Evolutionary conservation across 30 jellyfish, hydroid and myxozoan genomes (phyloP).

Genomic region (Hydractinia symbiolongicarpus): DNA sequence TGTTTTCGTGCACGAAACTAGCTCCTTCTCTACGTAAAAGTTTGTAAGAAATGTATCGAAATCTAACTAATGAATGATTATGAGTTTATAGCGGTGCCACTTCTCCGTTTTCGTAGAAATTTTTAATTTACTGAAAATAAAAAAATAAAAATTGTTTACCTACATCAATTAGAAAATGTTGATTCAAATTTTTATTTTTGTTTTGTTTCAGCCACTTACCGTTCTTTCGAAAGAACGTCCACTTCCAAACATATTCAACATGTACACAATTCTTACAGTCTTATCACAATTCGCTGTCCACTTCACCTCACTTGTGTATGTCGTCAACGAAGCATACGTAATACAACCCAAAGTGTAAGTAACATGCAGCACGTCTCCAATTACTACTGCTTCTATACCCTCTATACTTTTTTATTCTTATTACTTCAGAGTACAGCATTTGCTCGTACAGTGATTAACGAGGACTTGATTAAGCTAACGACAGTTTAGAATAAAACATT

Average conservation of each 20-base stretch:
- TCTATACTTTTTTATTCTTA: no score
- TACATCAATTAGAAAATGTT: neutral
- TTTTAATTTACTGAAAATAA: neutral
- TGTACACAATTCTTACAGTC: constrained; percentile 85
- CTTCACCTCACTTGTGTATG: constrained; percentile 58
- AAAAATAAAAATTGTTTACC: neutral
- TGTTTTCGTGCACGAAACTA: no score
- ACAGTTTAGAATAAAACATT: no score
- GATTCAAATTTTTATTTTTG: neutral
- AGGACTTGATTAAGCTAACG: no score
- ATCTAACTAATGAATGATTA: no score
- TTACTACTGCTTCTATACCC: no score
- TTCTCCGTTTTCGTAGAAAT: neutral
- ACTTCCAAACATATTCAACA: constrained; percentile 80
- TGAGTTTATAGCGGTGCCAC: neutral
- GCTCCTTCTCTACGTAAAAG: no score
- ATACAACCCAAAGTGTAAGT: constrained; percentile 75
- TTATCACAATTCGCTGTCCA: constrained; percentile 84
- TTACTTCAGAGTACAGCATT: no score
- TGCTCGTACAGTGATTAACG: no score
- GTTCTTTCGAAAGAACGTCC: constrained; percentile 81
- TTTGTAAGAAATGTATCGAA: no score
- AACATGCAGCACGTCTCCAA: neutral
- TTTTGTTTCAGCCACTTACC: constrained; percentile 64
- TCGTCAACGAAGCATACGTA: constrained; percentile 77